Evolutionary conservation across 2,797 vertebrate species (phyloP).

Genomic region (Crax fasciolata): DNA sequence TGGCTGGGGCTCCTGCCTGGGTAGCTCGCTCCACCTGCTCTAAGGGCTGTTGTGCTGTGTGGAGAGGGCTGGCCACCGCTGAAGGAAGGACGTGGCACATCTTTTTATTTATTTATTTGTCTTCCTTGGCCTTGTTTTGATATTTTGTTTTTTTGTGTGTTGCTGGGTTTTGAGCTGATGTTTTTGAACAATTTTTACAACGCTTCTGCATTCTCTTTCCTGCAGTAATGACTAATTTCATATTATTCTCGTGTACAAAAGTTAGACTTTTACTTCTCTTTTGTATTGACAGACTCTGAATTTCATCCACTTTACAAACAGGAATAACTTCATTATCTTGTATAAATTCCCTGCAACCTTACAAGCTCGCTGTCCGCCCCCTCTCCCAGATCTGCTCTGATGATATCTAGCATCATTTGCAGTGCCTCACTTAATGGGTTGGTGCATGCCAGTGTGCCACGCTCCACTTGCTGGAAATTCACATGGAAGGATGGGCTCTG

Average conservation of each 20-base stretch:
- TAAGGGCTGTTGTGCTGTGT: rapidly evolving
- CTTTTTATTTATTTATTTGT: not conserved
- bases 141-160: not conserved
- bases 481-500: not conserved
- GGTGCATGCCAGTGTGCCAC: not conserved
- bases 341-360: not conserved
- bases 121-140: not conserved
- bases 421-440: not conserved
- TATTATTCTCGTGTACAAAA: not conserved
- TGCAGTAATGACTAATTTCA: not conserved
- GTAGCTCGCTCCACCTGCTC: no score
- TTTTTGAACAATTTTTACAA: not conserved
- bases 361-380: not conserved
- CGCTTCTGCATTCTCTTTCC: not conserved
- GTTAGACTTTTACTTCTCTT: not conserved
- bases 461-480: not conserved
- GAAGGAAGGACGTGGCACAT: not conserved
- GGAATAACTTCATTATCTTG: not conserved
- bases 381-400: not conserved
- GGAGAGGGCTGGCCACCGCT: not conserved
- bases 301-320: not conserved
- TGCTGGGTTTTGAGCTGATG: not conserved
- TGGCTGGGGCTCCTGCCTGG: no score
- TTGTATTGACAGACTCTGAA: not conserved
- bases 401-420: not conserved